Base-by-base conservation (phyloP, 2,113 vertebrate species). In the Cyanistes caeruleus region DNA sequence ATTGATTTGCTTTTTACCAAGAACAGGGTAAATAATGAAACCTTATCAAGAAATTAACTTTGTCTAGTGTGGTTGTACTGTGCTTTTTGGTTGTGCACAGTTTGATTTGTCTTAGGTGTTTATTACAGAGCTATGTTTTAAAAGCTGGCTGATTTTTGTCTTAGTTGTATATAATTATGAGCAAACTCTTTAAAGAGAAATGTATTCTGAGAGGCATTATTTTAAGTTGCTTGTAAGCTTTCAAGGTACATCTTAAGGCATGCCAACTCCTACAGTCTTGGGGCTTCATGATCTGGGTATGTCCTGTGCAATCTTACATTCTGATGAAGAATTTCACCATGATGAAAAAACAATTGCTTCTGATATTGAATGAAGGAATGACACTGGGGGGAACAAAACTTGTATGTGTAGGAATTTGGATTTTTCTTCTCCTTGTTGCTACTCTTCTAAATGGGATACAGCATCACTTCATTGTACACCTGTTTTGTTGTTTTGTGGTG, bases 1-100 rank as follows among this genome's bases (percentile, higher is more conserved):
- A 99, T 99, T 90, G 99, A 99, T 96, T 98, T 99, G 89, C 99
- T 99, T 35, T 99, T 99, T 92, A 99, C 99, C 94, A 99, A 99
- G 98, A 99, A 99, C 59, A 99, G 99, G 98, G 99, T 99, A 98
- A 98, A 74, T 94, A 85, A 68, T 67, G 18, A 90, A 85, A 82
- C 75, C 9, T 62, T 81, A 15, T 1, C 16, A 82, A 76, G 63
- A 85, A 76, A 59, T 37, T 14, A n/a, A 44, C 23, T 86, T 69
- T 55, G 15, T 23, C 20, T 70, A 0, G 20, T n/a, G 11, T 55
- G 9, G 12, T 84, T 44, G 24, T 8, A 5, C 44, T 79, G 24
- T 83, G 53, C 44, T 94, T 76, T 62, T 93, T 93, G 18, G 31
- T 7, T 90, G 18, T 84, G 18, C 4, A 3, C 27, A 6, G 35